A percentile compares a stretch with the other conserved stretches of the same genome.
Conservation (phyloP, 92 coral and sea anemone genomes). For the Pocillopora meandrina region DNA sequence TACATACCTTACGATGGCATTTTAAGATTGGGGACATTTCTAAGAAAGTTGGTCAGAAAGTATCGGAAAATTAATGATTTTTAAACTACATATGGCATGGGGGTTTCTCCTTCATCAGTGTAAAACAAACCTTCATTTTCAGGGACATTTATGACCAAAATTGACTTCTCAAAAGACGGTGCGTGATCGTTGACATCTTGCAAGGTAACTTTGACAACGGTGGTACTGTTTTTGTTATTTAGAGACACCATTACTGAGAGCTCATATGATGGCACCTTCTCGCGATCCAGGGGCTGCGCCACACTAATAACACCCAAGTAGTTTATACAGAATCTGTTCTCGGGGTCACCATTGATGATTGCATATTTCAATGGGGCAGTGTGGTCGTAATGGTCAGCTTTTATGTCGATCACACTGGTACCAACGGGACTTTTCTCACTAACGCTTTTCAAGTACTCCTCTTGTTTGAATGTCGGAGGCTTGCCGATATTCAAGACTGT, state of each 20-base stretch:
- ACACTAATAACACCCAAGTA: slow-evolving; percentile 66
- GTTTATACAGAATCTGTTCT: slow-evolving; percentile 70
- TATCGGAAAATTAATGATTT: too few relatives aligned
- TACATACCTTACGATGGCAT: too few relatives aligned
- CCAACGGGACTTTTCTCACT: slow-evolving; percentile 67
- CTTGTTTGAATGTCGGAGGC: slow-evolving; percentile 65
- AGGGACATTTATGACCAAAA: slow-evolving; percentile 56
- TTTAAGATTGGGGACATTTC: too few relatives aligned
- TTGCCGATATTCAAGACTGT: slow-evolving; percentile 42
- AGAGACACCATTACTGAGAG: slow-evolving; percentile 70
- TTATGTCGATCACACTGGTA: slow-evolving; percentile 45
- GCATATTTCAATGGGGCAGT: slow-evolving; percentile 52
- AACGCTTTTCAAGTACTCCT: slow-evolving; percentile 47
- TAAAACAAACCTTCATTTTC: slow-evolving; percentile 71
- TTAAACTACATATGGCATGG: too few relatives aligned
- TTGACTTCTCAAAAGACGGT: slow-evolving; percentile 60
- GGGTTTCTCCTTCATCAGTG: not conserved
- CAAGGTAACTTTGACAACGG: slow-evolving; percentile 65
- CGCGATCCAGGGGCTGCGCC: slow-evolving; percentile 69
- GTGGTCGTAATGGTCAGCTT: slow-evolving; percentile 50
- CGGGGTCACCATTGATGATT: slow-evolving; percentile 68
- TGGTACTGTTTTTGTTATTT: slow-evolving; percentile 50
- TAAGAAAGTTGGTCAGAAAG: too few relatives aligned
- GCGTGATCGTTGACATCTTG: slow-evolving; percentile 48
- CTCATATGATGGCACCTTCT: slow-evolving; percentile 65